Evolutionary conservation across 2,888 invertebrate species (phyloP).

Genomic region (Orgyia antiqua): DNA sequence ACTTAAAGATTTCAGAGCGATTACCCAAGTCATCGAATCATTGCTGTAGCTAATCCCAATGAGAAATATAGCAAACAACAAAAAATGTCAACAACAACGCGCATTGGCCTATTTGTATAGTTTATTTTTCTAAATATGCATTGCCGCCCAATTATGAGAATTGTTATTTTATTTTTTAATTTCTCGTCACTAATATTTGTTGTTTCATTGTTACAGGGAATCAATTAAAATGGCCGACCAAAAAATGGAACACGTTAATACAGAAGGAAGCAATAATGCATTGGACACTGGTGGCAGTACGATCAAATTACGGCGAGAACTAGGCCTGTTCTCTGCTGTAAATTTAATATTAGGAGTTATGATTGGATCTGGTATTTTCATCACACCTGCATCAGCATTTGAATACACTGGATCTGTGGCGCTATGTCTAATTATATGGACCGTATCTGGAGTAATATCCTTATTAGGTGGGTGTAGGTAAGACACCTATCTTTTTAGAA

Average conservation of each 20-base stretch:
- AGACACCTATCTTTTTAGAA: slow-evolving; percentile 33
- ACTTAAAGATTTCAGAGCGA: too few species aligned
- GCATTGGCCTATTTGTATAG: too few species aligned
- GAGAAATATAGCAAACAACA: too few species aligned
- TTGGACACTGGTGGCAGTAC: slow-evolving; percentile 40
- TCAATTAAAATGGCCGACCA: slow-evolving; percentile 42
- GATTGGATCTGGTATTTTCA: slow-evolving; percentile 94
- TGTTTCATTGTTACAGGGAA: slow-evolving; percentile 32
- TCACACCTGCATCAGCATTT: slow-evolving; percentile 88
- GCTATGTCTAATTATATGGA: slow-evolving; percentile 88
- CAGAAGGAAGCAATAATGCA: slow-evolving; percentile 32
- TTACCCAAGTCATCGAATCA: too few species aligned
- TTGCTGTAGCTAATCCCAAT: too few species aligned
- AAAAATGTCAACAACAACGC: too few species aligned
- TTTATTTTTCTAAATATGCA: too few species aligned
- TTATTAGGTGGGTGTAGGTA: slow-evolving; percentile 83
- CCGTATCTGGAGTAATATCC: slow-evolving; percentile 86
- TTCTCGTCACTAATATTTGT: too few species aligned
- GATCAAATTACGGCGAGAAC: slow-evolving; percentile 84
- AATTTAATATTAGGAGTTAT: slow-evolving; percentile 91
- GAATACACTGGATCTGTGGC: slow-evolving; percentile 88
- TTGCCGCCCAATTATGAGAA: too few species aligned
- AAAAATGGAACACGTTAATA: slow-evolving; percentile 35
- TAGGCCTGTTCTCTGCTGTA: slow-evolving; percentile 89
- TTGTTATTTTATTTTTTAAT: too few species aligned